Percentiles rank a stretch among this genome's conserved stretches.
Evolutionary conservation across 2,888 invertebrate genomes (phyloP).

Genomic region (Trissoscelio sp.): DNA sequence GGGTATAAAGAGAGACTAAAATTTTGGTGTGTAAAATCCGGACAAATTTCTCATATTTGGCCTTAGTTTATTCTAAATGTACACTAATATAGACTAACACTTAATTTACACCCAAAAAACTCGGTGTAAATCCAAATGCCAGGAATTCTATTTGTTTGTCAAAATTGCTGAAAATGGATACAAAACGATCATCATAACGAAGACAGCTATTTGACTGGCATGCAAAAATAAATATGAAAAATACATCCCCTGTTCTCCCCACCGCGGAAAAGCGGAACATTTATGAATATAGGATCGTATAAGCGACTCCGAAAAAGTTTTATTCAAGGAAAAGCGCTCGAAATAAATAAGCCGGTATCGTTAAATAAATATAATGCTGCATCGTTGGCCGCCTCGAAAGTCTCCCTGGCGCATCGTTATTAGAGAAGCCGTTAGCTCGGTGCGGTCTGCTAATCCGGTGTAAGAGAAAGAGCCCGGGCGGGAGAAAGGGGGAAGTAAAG

Average conservation of each 20-base stretch:
- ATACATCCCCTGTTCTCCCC: background rate
- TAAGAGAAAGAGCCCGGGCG: slow-evolving; percentile 63
- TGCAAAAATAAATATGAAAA: too few relatives aligned
- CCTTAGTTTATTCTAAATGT: too few relatives aligned
- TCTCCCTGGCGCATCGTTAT: slow-evolving; percentile 71
- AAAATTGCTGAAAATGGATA: too few relatives aligned
- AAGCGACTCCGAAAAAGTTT: slow-evolving; percentile 59
- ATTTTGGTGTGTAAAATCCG: too few relatives aligned
- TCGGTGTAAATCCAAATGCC: too few relatives aligned
- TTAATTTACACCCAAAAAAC: too few relatives aligned
- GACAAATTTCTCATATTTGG: too few relatives aligned
- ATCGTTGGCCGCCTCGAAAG: slow-evolving; percentile 59
- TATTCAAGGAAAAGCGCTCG: slow-evolving; percentile 62
- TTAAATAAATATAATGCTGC: slow-evolving; percentile 69
- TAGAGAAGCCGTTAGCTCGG: slow-evolving; percentile 73
- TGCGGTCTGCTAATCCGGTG: slow-evolving; percentile 72
- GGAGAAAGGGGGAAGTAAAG: slow-evolving; percentile 57
- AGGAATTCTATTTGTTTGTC: too few relatives aligned
- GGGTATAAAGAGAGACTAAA: too few relatives aligned
- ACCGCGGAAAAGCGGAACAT: slow-evolving; percentile 13
- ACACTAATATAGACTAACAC: too few relatives aligned
- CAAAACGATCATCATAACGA: too few relatives aligned
- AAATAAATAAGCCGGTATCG: slow-evolving; percentile 68
- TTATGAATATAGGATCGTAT: slow-evolving; percentile 55
- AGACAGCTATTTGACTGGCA: too few relatives aligned